Evolutionary conservation across 2,797 vertebrate genomes (phyloP), one percentile per base, ranked within the genome.

Genomic region (Delichon dasypus): DNA sequence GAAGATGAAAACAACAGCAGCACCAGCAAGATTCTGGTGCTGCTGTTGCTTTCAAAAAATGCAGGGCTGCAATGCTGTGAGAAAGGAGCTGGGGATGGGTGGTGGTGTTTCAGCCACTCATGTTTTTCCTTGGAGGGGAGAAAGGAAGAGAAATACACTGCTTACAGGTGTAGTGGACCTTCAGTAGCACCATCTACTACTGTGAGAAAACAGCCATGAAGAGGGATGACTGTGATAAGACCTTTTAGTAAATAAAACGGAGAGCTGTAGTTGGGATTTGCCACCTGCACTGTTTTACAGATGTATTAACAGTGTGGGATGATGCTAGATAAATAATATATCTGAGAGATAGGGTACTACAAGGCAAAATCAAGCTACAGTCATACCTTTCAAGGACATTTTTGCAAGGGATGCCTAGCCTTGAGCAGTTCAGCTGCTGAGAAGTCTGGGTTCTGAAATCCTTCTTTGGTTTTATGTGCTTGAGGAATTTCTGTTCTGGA

Each of bases 221-320:
- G 53, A 73, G 17, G 27, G 9, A n/a, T 51, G n/a, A 23, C 29
- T 60, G 47, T 60, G 29, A 13, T 47, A 34, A 60, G 14, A 67
- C 10, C 10, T 74, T 29, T 47, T 30, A 27, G 30, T 53, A 60
- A 67, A 40, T 66, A 40, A 47, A 53, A 34, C 22, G 2, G 10
- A 80, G 53, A 66, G 25, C 10, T 1, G 3, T 51, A 30, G 60
- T 66, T 73, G 27, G 25, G 4, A 2, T 88, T 73, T 66, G 20
- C 25, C 20, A 29, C 11, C 10, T 1, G 0, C 0, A 0, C 53
- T n/a, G 14, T 73, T 29, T 58, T 51, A 20, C 32, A 53, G n/a
- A n/a, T 58, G 2, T 21, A 19, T 73, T 47, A 60, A 26, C n/a
- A 60, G 8, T n/a, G 21, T 80, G 53, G 17, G 14, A 47, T 4